These are phyloP conservation scores for Hypotaenidia okinawae DNA, from an alignment of 2,797 vertebrate species.

Conservation along the genomic window DNA sequence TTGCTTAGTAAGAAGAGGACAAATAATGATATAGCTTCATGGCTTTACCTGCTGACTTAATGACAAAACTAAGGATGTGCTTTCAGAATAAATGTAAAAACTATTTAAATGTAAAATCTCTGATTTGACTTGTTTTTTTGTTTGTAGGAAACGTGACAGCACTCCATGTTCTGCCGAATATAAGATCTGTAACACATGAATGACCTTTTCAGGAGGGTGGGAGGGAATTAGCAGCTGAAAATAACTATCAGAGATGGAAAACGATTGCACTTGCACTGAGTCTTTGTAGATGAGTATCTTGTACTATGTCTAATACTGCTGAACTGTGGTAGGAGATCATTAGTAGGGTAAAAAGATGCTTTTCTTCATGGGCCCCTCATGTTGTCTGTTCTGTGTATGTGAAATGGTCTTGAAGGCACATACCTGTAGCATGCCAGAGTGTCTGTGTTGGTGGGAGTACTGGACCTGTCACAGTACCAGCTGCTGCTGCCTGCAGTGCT, in stretches of 20 bases:
- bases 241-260: background rate
- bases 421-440: background rate
- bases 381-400: background rate
- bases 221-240: background rate
- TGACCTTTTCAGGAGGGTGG: background rate
- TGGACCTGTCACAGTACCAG: background rate
- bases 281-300: background rate
- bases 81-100: conserved; percentile 30
- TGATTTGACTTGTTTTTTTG: conserved; percentile 59
- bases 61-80: background rate
- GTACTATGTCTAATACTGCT: background rate
- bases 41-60: background rate
- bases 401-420: background rate
- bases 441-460: background rate
- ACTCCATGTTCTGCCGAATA: conserved; percentile 14
- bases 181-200: conserved; percentile 48
- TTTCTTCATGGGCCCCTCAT: background rate
- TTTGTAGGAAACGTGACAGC: conserved; percentile 65
- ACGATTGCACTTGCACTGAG: background rate
- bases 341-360: background rate
- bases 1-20: background rate
- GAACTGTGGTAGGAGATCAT: background rate
- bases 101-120: conserved; percentile 33
- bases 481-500: background rate
- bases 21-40: background rate